These are phyloP conservation scores for Bradysia coprophila DNA, from an alignment of 1,140 invertebrate genomes.

Conservation along the genomic window DNA sequence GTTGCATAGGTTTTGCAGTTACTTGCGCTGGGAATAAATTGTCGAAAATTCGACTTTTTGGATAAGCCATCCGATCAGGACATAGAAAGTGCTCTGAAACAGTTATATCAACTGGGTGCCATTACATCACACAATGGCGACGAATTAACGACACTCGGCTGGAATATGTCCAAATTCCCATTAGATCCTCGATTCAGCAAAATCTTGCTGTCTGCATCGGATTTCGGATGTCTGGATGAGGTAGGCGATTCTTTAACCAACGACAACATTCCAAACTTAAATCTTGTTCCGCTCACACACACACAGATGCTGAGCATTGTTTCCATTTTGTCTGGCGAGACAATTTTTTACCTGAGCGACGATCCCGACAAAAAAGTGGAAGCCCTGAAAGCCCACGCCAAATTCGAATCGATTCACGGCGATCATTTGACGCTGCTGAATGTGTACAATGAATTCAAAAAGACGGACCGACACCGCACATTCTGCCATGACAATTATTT, in stretches of 20 bases:
- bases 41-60: constrained; percentile 77
- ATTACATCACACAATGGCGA: constrained; percentile 31
- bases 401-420: constrained; percentile 73
- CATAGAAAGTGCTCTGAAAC: constrained; percentile 42
- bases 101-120: constrained; percentile 57
- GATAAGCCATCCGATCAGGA: constrained; percentile 63
- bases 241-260: constrained; percentile 18
- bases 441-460: constrained; percentile 63
- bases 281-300: too few relatives aligned
- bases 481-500: constrained; percentile 89
- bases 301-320: constrained; percentile 34
- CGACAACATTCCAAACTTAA: too few relatives aligned
- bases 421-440: constrained; percentile 89
- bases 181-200: constrained; percentile 82
- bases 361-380: constrained; percentile 37
- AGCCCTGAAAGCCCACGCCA: constrained; percentile 44
- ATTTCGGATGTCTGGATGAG: constrained; percentile 73
- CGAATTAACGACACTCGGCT: constrained; percentile 55
- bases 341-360: constrained; percentile 32
- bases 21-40: constrained; percentile 64
- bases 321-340: constrained; percentile 38
- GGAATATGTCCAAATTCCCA: constrained; percentile 78
- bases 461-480: constrained; percentile 29
- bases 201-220: constrained; percentile 55
- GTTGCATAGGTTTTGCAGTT: constrained; percentile 63